These are phyloP conservation scores for Coptotermes formosanus DNA, from an alignment of 1,140 invertebrate species.

Conservation along the genomic window DNA sequence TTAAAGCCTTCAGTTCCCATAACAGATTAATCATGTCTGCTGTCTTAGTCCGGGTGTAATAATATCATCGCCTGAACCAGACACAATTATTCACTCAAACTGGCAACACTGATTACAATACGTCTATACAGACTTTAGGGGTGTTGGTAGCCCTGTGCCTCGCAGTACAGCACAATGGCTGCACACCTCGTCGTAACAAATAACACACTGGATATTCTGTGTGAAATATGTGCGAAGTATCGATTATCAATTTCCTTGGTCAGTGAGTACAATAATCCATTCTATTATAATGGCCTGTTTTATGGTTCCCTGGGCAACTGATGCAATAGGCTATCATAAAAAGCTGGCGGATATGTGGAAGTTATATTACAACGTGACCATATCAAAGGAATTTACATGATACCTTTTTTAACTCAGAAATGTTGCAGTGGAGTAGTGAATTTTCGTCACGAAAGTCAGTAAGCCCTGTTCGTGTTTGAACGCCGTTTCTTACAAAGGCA, in stretches of 20 bases:
- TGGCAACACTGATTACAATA: background rate
- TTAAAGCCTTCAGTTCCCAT: background rate
- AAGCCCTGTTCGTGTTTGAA: no score
- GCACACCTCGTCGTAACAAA: background rate
- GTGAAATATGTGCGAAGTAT: background rate
- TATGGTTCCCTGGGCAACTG: background rate
- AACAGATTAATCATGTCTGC: slow-evolving; percentile 11
- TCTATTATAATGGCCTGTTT: background rate
- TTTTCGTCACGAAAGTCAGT: background rate
- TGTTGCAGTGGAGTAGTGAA: background rate
- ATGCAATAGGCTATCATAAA: background rate
- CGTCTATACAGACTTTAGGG: background rate
- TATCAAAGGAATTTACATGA: background rate
- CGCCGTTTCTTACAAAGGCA: no score
- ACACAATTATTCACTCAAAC: background rate
- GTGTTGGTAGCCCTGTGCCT: background rate
- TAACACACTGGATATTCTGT: background rate
- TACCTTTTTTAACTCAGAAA: background rate
- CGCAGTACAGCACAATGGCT: no score
- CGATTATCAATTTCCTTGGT: background rate
- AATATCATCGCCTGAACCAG: background rate
- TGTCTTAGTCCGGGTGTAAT: background rate
- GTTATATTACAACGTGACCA: background rate
- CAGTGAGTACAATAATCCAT: background rate
- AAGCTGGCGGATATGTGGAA: background rate